Evolutionary conservation across 2,888 invertebrate species (phyloP), one percentile per base, ranked within the genome.

Genomic region (Apantesis nais): DNA sequence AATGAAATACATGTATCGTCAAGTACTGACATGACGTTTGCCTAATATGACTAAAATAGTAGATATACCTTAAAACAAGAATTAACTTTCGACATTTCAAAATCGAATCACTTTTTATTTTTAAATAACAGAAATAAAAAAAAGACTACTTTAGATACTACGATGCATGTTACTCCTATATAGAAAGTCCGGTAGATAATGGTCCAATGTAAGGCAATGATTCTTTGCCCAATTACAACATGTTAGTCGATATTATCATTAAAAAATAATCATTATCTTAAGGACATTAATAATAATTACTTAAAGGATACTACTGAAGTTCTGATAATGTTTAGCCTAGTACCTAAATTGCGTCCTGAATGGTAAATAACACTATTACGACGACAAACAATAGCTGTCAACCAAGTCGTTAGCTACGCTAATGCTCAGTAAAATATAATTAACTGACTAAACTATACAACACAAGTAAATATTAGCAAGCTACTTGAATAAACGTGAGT

Each of bases 391-490:
- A 52, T 55, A n/a, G 52, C 52, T 55, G 52, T 1, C n/a, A 12
- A 25, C 14, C n/a, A 55, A 25, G 55, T 25, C 5, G 4, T 12
- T 55, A 1, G 14, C 55, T 55, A 25, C 55, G 25, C 25, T 25
- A 12, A 12, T 25, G 48, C 11, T 52, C 48, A 52, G 9, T 52
- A 52, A 58, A 58, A 55, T 58, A 14, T 58, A 58, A 58, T 14
- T 25, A 66, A 65, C 62, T 44, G 34, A 68, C 58, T 68, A 61
- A 34, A 62, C 52, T 34, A 39, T 39, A 8, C 52, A 37, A 62
- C 62, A 52, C 29, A n/a, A 39, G 25, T 52, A 68, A 29, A 52
- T 58, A 62, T 58, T 31, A 55, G 55, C 14, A 25, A 55, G 55
- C 12, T 34, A 64, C 62, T 39, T 62, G 58, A 62, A 52, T 62